phyloP scores from a whole-genome alignment of 2,797 vertebrate species.

The Synaphobranchus kaupii region DNA sequence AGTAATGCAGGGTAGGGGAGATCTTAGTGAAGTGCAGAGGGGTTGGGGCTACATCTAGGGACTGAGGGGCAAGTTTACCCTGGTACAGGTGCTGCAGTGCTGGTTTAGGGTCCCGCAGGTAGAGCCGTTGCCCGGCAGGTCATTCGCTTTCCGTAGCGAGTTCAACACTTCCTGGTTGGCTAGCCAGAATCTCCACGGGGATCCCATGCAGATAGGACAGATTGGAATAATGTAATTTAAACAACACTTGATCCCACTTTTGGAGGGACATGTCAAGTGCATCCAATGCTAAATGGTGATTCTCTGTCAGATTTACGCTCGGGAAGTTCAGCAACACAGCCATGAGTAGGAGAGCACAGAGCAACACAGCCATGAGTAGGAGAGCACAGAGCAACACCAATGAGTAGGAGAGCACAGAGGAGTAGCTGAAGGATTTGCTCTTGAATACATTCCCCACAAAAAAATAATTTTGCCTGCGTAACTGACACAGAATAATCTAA shows the following conservation, averaged over 20 bases:
- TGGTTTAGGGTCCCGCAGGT: constrained; percentile 67
- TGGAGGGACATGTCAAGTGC: background rate
- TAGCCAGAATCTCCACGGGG: constrained; percentile 66
- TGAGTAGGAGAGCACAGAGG: background rate
- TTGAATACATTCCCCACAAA: background rate
- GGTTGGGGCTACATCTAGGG: background rate
- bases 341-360: background rate
- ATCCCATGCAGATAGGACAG: constrained; percentile 62
- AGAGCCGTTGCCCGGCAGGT: constrained; percentile 63
- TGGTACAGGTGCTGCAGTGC: constrained; percentile 70
- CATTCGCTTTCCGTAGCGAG: constrained; percentile 69
- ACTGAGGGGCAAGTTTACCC: constrained; percentile 63
- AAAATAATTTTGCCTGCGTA: background rate
- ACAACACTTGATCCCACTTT: background rate
- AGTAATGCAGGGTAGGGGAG: constrained; percentile 36
- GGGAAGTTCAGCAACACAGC: background rate
- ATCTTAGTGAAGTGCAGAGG: constrained; percentile 25
- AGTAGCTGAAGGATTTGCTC: background rate
- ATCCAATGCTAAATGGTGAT: background rate
- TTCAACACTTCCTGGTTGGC: constrained; percentile 67
- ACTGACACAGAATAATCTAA: background rate
- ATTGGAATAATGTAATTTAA: constrained; percentile 18
- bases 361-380: background rate
- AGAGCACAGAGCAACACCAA: background rate
- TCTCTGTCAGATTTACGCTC: background rate